Evolutionary conservation across 2,888 invertebrate species (phyloP).

Genomic region (Metalampra italica): DNA sequence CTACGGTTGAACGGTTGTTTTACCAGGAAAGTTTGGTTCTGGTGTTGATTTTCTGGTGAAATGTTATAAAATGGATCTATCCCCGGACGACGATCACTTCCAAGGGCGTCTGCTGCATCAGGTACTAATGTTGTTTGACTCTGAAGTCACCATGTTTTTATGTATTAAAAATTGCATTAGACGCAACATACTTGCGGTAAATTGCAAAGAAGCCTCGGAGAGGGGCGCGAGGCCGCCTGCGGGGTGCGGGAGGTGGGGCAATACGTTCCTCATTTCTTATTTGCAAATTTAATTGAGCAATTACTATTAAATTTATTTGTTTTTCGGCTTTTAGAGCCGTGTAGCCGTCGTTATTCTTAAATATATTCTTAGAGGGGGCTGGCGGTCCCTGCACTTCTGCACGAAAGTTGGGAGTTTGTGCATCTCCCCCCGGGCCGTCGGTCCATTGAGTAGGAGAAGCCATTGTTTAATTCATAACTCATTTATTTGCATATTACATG

Average conservation of each 20-base stretch:
- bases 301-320: too few relatives aligned
- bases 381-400: too few relatives aligned
- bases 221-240: conserved; percentile 16
- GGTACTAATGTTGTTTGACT: conserved; percentile 48
- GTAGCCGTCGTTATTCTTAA: too few relatives aligned
- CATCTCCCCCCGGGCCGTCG: too few relatives aligned
- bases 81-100: conserved; percentile 90
- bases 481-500: too few relatives aligned
- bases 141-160: conserved; percentile 2
- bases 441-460: too few relatives aligned
- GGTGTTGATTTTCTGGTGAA: conserved; percentile 29
- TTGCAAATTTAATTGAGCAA: too few relatives aligned
- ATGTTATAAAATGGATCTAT: conserved; percentile 77
- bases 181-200: neutral
- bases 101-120: conserved; percentile 88
- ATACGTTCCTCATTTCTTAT: neutral
- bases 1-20: conserved; percentile 55
- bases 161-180: conserved; percentile 9
- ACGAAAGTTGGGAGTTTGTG: too few relatives aligned
- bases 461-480: too few relatives aligned
- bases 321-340: too few relatives aligned
- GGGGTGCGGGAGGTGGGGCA: conserved; percentile 2
- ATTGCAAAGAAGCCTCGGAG: neutral
- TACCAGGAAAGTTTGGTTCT: conserved; percentile 50
- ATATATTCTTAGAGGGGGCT: too few relatives aligned